Base-by-base conservation (phyloP, 2,888 invertebrate species). In the Calliopum simillimum region DNA sequence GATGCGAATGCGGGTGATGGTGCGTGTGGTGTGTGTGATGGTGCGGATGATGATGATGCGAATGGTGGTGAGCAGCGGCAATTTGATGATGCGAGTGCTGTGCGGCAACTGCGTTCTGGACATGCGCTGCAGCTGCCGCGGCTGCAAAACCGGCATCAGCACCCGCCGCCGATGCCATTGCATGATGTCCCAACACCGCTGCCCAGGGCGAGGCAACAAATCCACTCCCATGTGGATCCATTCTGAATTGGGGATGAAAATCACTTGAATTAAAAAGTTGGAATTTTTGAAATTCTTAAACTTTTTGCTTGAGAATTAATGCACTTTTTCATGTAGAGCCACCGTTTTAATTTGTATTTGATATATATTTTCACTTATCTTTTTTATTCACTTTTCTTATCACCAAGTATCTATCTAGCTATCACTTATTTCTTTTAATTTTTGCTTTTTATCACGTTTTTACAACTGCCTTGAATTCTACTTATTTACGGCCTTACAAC, bases 141-240 rank as follows among this genome's bases (percentile, higher is more conserved):
- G 86, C 85, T 61, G 83, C 82, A 65, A 86, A 86, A 69, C 84
- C 83, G 67, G 85, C 85, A 78, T 86, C 86, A 64, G 80, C 79
- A 67, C 78, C 80, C 75, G 87, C 73, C n/a, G 76, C 77, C 73
- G 75, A 80, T 79, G 79, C 83, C 84, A 84, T 84, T 69, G 81
- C 88, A 70, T 83, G 88, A 79, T 82, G 86, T 78, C 83, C 92
- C 90, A 85, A 91, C 87, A 89, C 93, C 89, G 93, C 93, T 80
- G 93, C 93, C 93, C 93, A 93, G 80, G 93, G 93, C 86, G 93
- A 93, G 82, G 91, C 89, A 73, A 92, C 89, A 82, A 91, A 91
- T 76, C 91, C 92, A 84, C 89, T 89, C 92, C 67, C 67, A 49
- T 67, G 67, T 47, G 67, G 59, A 49, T 67, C 67, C 67, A 67